Evolutionary conservation across 2,888 invertebrate species (phyloP).

Genomic region (Archips xylosteana): DNA sequence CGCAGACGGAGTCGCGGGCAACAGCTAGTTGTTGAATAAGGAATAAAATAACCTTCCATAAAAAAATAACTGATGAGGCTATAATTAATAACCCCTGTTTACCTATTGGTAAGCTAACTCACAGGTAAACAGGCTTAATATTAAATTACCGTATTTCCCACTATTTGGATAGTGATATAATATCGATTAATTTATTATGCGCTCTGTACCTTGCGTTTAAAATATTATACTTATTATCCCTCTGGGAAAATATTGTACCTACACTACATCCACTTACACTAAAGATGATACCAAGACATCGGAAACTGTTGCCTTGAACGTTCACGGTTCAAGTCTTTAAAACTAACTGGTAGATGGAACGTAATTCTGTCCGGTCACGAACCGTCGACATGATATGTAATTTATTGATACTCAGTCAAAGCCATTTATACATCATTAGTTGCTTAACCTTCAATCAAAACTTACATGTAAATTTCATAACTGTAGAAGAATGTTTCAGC

Average conservation of each 20-base stretch:
- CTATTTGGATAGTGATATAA: not conserved
- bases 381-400: slow-evolving; percentile 22
- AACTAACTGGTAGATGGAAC: slow-evolving; percentile 16
- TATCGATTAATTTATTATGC: not conserved
- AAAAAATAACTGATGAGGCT: no score
- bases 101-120: no score
- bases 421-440: not conserved
- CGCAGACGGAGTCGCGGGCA: no score
- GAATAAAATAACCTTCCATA: no score
- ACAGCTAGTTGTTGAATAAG: no score
- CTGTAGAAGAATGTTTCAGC: not conserved
- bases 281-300: slow-evolving; percentile 24
- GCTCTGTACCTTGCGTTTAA: no score
- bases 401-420: slow-evolving; percentile 27
- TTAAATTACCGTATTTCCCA: no score
- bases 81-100: no score
- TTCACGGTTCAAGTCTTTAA: slow-evolving; percentile 36
- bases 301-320: slow-evolving; percentile 36
- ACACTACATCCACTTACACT: slow-evolving; percentile 6
- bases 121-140: no score
- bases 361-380: slow-evolving; percentile 41
- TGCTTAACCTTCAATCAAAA: slow-evolving; percentile 7
- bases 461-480: not conserved
- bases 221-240: not conserved
- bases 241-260: slow-evolving; percentile 8